Base-by-base conservation (phyloP, 2,888 invertebrate species). In the Cylloceria caligata region DNA sequence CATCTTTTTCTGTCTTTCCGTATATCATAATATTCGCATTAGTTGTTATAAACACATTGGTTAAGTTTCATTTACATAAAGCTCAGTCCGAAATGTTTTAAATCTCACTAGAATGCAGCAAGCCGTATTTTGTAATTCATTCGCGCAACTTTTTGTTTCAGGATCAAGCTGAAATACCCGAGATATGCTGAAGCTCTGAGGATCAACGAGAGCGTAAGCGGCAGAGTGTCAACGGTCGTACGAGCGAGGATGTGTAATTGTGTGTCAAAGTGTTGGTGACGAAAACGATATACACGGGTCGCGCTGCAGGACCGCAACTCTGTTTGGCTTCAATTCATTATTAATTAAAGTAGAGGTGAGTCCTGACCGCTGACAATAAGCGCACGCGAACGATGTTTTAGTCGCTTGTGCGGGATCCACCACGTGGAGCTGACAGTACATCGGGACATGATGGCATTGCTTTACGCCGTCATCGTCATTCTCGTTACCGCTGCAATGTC, bases 401-500 rank as follows among this genome's bases (percentile, higher is more conserved):
- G 83, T 77, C 74, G 71, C 76, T 73, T 71, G 80, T 74, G 49
- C 64, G 55, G 34, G 68, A 72, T 73, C 57, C 55, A 45, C 47
- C 64, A 7, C 47, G 55, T 45, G 65, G 47, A 67, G 36, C 45
- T 42, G 52, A 74, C 52, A 55, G 42, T 42, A 30, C 52, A 77
- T 47, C 57, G 68, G 68, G 80, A 84, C 87, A 91, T 89, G 89
- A 92, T 93, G 92, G 92, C 91, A 89, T 90, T 92, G 80, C 88
- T 91, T 88, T 90, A 91, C 87, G 91, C 89, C 88, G 86, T 92
- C 86, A 91, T 92, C 85, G 90, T 92, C 86, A 89, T 92, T 88
- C 89, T 92, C 88, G 89, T 92, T 85, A 90, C 92, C 88, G 90
- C 91, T 88, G 91, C 90, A 86, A 90, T 92, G 91, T 92, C 92